Evolutionary conservation across 2,888 invertebrate species (phyloP).

Genomic region (Athalia cordata): DNA sequence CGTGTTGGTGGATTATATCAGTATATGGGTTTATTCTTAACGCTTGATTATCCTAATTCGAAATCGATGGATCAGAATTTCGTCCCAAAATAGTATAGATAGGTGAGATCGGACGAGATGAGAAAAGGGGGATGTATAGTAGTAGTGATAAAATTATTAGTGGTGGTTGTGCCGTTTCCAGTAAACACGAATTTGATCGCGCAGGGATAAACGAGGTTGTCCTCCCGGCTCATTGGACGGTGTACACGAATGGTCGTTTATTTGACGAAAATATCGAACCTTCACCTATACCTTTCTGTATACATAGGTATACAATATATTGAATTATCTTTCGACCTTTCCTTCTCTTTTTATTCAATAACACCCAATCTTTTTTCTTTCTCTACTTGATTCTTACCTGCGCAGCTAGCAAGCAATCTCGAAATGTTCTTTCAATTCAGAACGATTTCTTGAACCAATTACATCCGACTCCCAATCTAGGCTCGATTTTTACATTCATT

Average conservation of each 20-base stretch:
- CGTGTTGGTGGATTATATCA: not conserved
- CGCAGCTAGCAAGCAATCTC: no score
- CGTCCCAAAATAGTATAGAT: slow-evolving; percentile 5
- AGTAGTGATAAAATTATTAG: not conserved
- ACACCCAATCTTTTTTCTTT: no score
- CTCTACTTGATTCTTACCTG: no score
- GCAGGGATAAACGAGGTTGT: slow-evolving; percentile 14
- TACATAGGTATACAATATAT: no score
- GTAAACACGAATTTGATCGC: slow-evolving; percentile 35
- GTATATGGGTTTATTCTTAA: not conserved
- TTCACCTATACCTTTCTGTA: not conserved
- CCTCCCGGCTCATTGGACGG: slow-evolving; percentile 16
- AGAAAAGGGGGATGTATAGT: not conserved
- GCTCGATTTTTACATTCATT: no score
- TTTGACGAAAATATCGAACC: slow-evolving; percentile 9
- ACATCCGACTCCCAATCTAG: no score
- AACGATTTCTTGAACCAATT: no score
- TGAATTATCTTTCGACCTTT: no score
- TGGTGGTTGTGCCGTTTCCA: not conserved
- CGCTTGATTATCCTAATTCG: slow-evolving; percentile 20
- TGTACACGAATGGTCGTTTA: slow-evolving; percentile 8
- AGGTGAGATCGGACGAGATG: not conserved
- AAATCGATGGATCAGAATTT: slow-evolving; percentile 27
- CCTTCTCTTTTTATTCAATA: no score
- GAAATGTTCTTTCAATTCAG: no score